These are phyloP conservation scores for Subacronicta megacephala DNA, from an alignment of 2,888 invertebrate genomes.

Conservation along the genomic window DNA sequence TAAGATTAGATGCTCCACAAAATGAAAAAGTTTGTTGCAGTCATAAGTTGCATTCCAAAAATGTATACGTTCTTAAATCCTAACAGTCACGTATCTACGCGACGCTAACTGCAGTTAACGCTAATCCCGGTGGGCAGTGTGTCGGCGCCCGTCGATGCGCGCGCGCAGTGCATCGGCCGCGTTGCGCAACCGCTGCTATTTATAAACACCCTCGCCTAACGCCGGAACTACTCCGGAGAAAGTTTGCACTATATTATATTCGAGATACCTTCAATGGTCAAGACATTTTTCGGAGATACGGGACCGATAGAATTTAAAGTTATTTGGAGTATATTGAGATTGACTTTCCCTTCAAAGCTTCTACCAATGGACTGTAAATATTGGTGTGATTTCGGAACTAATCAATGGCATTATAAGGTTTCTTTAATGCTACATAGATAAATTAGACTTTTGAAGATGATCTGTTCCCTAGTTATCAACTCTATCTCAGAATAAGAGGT, in stretches of 20 bases:
- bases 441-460: no score
- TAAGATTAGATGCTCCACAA: neutral
- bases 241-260: conserved; percentile 56
- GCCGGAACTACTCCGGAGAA: conserved; percentile 57
- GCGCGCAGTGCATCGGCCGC: conserved; percentile 70
- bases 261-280: conserved; percentile 14
- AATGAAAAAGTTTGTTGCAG: neutral
- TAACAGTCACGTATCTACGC: conserved; percentile 12
- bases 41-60: neutral
- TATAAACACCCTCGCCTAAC: conserved; percentile 65
- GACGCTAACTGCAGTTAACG: conserved; percentile 33
- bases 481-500: no score
- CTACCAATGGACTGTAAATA: no score
- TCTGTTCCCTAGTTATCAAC: no score
- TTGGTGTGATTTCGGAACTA: no score
- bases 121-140: conserved; percentile 32
- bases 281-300: conserved; percentile 1
- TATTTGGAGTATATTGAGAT: no score
- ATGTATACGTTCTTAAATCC: neutral
- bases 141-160: conserved; percentile 38
- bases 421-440: no score
- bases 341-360: no score
- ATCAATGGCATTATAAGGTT: no score
- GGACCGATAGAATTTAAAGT: no score
- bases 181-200: conserved; percentile 70